A percentile compares a stretch with the other conserved stretches of the same genome.
phyloP scores from a whole-genome alignment of 2,113 vertebrate genomes.

The Phoenicopterus ruber region DNA sequence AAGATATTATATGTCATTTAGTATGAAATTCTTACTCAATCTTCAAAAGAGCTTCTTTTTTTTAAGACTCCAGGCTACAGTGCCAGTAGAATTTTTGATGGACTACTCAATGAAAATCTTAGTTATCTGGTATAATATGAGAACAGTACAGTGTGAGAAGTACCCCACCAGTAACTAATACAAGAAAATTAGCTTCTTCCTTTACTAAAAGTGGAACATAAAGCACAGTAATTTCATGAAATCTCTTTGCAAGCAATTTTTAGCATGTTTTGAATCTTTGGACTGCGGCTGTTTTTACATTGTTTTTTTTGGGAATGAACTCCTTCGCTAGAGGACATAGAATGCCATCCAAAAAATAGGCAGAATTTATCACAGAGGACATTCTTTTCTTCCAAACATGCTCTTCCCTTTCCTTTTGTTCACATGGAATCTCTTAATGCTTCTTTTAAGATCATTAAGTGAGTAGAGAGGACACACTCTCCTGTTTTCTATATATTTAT shows the following conservation, averaged over 20 bases:
- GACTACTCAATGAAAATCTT: neutral
- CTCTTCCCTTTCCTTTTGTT: neutral
- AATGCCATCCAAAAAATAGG: neutral
- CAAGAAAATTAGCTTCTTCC: neutral
- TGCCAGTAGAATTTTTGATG: neutral
- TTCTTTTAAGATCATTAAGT: neutral
- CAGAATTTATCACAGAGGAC: neutral
- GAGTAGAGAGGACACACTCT: neutral
- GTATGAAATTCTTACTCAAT: constrained; percentile 39
- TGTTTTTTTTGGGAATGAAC: neutral
- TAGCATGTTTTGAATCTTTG: neutral
- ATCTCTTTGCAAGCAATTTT: neutral
- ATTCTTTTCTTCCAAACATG: neutral
- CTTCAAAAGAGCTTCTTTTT: constrained; percentile 14
- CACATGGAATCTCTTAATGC: neutral
- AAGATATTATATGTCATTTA: constrained; percentile 32
- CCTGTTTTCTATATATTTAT: neutral
- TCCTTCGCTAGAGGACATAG: neutral
- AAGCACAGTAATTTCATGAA: neutral
- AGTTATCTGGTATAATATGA: neutral
- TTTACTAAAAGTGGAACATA: neutral
- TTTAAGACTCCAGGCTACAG: neutral
- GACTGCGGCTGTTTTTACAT: neutral
- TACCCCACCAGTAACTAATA: neutral
- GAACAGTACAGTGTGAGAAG: neutral